These are phyloP conservation scores for Spea bombifrons DNA, from an alignment of 2,113 vertebrate genomes.

Conservation along the genomic window DNA sequence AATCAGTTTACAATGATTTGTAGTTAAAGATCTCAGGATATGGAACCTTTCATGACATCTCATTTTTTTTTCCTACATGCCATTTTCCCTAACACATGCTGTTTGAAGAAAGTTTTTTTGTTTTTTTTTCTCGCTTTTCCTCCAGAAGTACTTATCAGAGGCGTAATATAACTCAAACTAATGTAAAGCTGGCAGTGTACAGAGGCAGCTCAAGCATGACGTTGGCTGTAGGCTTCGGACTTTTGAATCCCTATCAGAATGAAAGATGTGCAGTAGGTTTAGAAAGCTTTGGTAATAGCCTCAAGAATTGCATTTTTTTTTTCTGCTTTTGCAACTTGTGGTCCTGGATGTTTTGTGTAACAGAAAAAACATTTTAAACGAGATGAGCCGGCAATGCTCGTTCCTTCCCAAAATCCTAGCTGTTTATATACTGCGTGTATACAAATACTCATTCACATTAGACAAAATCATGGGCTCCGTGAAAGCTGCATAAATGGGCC, in stretches of 20 bases:
- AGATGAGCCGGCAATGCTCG: background rate
- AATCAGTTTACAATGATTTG: constrained; percentile 48
- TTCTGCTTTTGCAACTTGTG: background rate
- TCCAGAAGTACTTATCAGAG: background rate
- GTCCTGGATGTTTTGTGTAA: constrained; percentile 11
- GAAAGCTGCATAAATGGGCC: too few species aligned
- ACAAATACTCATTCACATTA: too few species aligned
- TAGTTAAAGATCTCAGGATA: constrained; percentile 33
- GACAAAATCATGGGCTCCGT: too few species aligned
- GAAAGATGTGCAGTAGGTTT: constrained; percentile 15
- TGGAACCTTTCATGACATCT: constrained; percentile 37
- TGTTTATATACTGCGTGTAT: too few species aligned
- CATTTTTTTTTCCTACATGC: constrained; percentile 18
- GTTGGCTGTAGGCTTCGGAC: constrained; percentile 6
- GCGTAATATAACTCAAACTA: constrained; percentile 9
- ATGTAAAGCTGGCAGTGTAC: background rate
- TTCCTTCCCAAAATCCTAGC: too few species aligned
- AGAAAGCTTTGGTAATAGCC: constrained; percentile 13
- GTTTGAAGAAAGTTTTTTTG: constrained; percentile 23
- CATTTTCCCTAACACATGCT: constrained; percentile 1
- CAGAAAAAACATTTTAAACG: background rate
- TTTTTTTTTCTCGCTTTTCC: constrained; percentile 7
- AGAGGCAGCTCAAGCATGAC: background rate
- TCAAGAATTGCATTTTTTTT: constrained; percentile 6
- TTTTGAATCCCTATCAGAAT: constrained; percentile 4